Evolutionary conservation across 2,797 vertebrate species (phyloP).

Genomic region (Poecilia gillii): DNA sequence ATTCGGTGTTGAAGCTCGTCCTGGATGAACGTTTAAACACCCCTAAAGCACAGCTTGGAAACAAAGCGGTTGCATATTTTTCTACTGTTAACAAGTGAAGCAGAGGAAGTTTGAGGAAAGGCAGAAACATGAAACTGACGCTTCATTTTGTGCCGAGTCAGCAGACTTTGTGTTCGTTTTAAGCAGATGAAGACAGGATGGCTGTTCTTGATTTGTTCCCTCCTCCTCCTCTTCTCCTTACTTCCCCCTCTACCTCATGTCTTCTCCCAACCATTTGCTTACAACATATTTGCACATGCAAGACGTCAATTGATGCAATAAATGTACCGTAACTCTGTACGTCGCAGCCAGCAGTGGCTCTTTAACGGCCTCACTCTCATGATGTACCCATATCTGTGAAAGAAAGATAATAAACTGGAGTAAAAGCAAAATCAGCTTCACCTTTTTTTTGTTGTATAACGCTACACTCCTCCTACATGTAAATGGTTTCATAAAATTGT

Average conservation of each 20-base stretch:
- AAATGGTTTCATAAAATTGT: background rate
- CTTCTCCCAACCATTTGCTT: background rate
- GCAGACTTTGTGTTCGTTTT: background rate
- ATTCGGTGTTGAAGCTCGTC: background rate
- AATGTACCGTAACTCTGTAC: conserved; percentile 31
- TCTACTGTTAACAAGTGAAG: background rate
- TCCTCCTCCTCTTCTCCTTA: conserved; percentile 20
- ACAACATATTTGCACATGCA: conserved; percentile 58
- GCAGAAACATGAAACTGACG: background rate
- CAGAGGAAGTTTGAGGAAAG: background rate
- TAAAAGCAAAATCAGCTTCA: background rate
- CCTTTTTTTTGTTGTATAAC: background rate
- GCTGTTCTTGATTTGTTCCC: conserved; percentile 27
- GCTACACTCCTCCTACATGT: background rate
- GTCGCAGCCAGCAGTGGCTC: conserved; percentile 40
- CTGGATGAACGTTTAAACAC: background rate
- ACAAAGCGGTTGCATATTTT: background rate
- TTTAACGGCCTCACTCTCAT: conserved; percentile 28
- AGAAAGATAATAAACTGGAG: conserved; percentile 19
- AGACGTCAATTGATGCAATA: conserved; percentile 54
- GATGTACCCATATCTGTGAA: conserved; percentile 34
- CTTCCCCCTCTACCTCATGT: conserved; percentile 18
- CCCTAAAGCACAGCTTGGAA: background rate
- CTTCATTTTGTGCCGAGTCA: background rate
- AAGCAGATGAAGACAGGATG: conserved; percentile 1